Conservation (phyloP, 92 coral and sea anemone species). For the Epizoanthus illoricatus region DNA sequence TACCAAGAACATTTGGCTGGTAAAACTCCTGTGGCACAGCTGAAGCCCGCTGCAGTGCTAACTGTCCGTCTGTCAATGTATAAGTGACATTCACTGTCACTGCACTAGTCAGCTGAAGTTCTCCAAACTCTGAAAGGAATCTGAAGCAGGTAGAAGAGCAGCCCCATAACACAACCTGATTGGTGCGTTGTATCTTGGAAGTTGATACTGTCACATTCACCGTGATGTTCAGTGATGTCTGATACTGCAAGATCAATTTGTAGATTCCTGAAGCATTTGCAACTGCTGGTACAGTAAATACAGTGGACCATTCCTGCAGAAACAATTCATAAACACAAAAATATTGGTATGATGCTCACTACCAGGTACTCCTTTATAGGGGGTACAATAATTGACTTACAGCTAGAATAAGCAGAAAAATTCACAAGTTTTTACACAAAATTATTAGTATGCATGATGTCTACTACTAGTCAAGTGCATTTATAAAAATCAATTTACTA, state of each 20-base stretch:
- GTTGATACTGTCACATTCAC: constrained; percentile 43
- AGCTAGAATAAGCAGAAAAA: too few species aligned
- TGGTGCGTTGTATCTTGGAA: background rate
- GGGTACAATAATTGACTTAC: too few species aligned
- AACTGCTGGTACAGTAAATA: constrained; percentile 1
- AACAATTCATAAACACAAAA: background rate
- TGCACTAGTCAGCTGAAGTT: constrained; percentile 40
- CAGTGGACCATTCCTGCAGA: constrained; percentile 8
- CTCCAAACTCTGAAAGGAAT: constrained; percentile 16
- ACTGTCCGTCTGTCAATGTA: constrained; percentile 18
- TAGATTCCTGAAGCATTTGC: constrained; percentile 49
- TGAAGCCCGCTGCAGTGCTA: constrained; percentile 51
- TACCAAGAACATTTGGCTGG: constrained; percentile 56
- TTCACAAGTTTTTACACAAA: too few species aligned
- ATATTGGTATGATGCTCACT: background rate
- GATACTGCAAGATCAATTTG: constrained; percentile 61
- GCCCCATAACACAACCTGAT: background rate
- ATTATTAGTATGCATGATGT: too few species aligned
- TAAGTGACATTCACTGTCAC: constrained; percentile 65
- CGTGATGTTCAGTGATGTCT: constrained; percentile 34
- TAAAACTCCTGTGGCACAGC: constrained; percentile 77
- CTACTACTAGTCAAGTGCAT: too few species aligned
- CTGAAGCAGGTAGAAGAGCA: constrained; percentile 25
- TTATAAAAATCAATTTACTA: too few species aligned
- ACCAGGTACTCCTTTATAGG: background rate